These are phyloP conservation scores for Arctia plantaginis DNA, from an alignment of 2,888 invertebrate species.

Conservation along the genomic window DNA sequence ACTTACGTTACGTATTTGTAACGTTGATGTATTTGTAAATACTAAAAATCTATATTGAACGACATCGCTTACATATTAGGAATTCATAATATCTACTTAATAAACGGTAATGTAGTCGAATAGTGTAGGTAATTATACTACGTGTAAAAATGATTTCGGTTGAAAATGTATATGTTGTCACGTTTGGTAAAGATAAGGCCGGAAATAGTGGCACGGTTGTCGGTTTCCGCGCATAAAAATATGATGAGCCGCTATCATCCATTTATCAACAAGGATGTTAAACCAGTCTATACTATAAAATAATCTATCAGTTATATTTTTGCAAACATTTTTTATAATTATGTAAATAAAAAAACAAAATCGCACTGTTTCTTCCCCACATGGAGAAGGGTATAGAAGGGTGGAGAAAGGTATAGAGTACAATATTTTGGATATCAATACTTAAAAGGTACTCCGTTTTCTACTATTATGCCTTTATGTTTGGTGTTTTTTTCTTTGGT, in stretches of 20 bases:
- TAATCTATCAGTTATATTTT: neutral
- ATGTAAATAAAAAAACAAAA: neutral
- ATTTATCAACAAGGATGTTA: neutral
- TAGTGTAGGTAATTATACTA: neutral
- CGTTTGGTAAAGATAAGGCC: neutral
- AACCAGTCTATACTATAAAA: neutral
- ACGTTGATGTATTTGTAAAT: slow-evolving; percentile 53
- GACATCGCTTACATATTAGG: neutral
- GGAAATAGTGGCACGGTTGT: neutral
- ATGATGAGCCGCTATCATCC: neutral
- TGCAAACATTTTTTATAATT: neutral
- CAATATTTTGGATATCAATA: neutral
- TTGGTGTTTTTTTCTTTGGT: no score
- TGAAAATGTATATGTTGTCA: neutral
- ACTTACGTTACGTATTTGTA: slow-evolving; percentile 34
- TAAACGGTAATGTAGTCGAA: neutral
- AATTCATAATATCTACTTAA: neutral
- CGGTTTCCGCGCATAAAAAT: neutral
- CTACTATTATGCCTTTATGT: no score
- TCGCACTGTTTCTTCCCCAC: no score
- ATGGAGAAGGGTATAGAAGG: no score
- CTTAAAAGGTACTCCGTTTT: neutral
- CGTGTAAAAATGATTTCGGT: neutral
- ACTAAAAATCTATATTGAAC: slow-evolving; percentile 17
- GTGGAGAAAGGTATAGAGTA: neutral